Evolutionary conservation across 1,140 invertebrate species (phyloP), one percentile per base, ranked within the genome.

Genomic region (Trachelipus rathkii): DNA sequence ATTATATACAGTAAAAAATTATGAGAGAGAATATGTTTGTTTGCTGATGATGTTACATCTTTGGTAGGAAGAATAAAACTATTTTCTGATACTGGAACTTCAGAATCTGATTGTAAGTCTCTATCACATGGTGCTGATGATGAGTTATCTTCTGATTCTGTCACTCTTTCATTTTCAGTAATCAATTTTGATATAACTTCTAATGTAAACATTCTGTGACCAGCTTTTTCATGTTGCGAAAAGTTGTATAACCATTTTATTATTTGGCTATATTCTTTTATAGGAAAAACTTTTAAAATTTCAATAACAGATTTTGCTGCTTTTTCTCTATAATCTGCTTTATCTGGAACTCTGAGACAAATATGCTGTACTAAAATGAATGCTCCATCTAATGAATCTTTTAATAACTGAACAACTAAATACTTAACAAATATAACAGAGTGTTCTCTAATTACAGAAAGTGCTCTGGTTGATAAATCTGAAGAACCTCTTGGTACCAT

Each of bases 311-410:
- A 80, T 69, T 84, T 77, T 10, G 88, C 86, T 44, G 88, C 87
- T 80, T 87, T 89, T 45, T 85, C 84, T 75, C 90, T 83, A 43
- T 86, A 86, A 71, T 91, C 90, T 0, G 87, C 80, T 78, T 86
- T 85, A 69, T 91, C 90, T 15, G 88, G 87, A 74, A 88, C 87
- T 66, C 86, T 86, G 0, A 86, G 74, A 83, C 89, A 89, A 15
- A 90, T 72, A 19, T 89, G 86, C 73, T 91, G 89, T 19, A 90
- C 82, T 4, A 90, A 81, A 74, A 85, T 87, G 73, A 84, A 82
- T 0, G 88, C 83, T 4, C 84, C 85, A 21, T 77, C 66, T 50
- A 86, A 77, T 7, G 85, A 83, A 3, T 84, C 82, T 11, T 86
- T 82, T 71, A 85, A 84, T 50, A 87, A 76, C 19, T 82, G 74